Evolutionary conservation across 1,140 invertebrate genomes (phyloP), one percentile per base, ranked within the genome.

Genomic region (Lepidotrigona ventralis): DNA sequence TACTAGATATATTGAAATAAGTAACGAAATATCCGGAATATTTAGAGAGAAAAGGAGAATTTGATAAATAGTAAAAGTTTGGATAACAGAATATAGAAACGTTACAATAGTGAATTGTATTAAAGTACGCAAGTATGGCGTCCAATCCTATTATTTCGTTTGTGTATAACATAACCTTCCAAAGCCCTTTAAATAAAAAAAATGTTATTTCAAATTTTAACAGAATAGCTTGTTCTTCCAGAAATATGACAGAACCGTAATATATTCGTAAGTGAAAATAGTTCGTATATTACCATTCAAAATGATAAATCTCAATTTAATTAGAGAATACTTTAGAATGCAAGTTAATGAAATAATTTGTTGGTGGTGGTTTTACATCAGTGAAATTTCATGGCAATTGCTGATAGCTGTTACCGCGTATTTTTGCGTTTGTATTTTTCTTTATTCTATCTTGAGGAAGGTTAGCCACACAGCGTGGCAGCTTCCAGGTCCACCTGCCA

Each of bases 331-430:
- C 56, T 39, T 90, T 39, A 81, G 81, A 46, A 64, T 80, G 68
- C 91, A 92, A 84, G 70, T 91, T 46, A 90, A 93, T 76, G 93
- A 92, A 79, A 89, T 92, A 74, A 68, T 88, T 71, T 79, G 63
- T 53, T 94, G 93, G 93, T 93, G 92, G 91, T 93, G 90, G 86
- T 92, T 89, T 85, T 94, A 94, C 78, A 81, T 93, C n/a, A 90
- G 69, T 71, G 94, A 94, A 79, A 92, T 94, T 79, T 93, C 91
- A 51, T 93, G 90, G 90, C 94, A 94, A 66, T 71, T 94, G 19
- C 39, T 92, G 19, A 92, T 94, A 80, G 90, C 91, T 26, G 9
- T 92, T 53, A 58, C 89, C 6, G 91, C 93, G 8, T 94, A 94
- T 73, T 74, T 94, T 46, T 90, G 90, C 53, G 90, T 92, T 53